Conservation (phyloP, 2,888 invertebrate species). For the Tetramorium bicarinatum region DNA sequence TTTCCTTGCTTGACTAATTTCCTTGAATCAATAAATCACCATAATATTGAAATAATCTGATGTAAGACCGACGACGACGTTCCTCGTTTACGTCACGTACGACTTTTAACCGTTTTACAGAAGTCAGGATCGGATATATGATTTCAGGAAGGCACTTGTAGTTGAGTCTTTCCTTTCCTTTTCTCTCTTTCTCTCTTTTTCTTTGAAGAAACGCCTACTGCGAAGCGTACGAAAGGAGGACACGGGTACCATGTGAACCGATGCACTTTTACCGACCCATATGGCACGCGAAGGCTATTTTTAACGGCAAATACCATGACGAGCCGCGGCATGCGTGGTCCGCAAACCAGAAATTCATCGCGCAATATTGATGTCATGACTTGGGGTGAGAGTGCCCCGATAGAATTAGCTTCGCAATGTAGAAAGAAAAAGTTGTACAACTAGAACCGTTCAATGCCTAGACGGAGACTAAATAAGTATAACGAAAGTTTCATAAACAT, state of each 20-base stretch:
- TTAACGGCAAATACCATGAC: constrained; percentile 70
- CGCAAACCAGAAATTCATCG: constrained; percentile 57
- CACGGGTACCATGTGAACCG: constrained; percentile 74
- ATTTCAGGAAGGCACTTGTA: constrained; percentile 12
- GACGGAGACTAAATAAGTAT: neutral
- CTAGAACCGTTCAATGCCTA: neutral
- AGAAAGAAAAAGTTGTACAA: constrained; percentile 24
- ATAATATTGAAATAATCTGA: constrained; percentile 16
- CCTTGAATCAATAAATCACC: constrained; percentile 23
- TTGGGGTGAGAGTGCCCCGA: neutral
- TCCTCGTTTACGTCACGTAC: constrained; percentile 3
- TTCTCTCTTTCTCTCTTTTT: neutral
- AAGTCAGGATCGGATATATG: neutral
- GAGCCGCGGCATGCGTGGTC: constrained; percentile 46
- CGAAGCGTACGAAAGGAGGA: constrained; percentile 56
- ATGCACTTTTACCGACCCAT: constrained; percentile 79
- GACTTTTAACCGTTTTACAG: neutral
- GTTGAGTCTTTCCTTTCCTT: neutral
- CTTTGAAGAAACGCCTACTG: constrained; percentile 27
- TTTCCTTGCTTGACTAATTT: constrained; percentile 26
- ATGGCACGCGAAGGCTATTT: constrained; percentile 79
- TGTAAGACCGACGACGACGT: neutral
- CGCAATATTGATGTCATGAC: constrained; percentile 45
- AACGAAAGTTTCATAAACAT: constrained; percentile 22
- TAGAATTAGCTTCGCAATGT: neutral